phyloP scores from a whole-genome alignment of 2,113 vertebrate species.

The Limnothrissa miodon region DNA sequence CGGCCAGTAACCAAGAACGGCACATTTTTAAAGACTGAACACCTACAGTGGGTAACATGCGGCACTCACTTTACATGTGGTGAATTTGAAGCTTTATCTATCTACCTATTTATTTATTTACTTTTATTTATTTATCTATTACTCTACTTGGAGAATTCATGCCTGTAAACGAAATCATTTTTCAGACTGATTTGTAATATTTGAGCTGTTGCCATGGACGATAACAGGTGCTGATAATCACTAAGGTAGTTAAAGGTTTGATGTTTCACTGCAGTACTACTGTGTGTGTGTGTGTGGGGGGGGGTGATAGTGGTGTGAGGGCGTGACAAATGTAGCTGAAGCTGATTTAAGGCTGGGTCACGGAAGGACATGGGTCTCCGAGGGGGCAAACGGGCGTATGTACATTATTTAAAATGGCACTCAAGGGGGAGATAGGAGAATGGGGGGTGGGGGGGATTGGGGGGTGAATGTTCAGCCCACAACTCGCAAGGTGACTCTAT shows the following conservation, averaged over 20 bases:
- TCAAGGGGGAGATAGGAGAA: not conserved
- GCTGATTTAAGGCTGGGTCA: not conserved
- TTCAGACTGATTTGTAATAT: not conserved
- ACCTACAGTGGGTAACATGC: not conserved
- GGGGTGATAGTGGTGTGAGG: no score
- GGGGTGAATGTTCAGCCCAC: not conserved
- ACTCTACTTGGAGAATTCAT: not conserved
- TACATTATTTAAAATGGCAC: constrained; percentile 1
- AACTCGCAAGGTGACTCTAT: constrained; percentile 2
- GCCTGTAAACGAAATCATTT: not conserved
- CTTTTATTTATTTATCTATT: not conserved
- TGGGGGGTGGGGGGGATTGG: no score
- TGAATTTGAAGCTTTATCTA: not conserved
- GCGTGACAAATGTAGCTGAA: not conserved
- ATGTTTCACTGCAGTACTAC: not conserved
- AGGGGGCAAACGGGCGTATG: not conserved
- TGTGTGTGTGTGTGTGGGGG: not conserved
- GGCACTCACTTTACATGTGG: not conserved
- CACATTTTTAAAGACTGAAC: not conserved
- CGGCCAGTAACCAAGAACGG: not conserved
- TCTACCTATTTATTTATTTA: no score
- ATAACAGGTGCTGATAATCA: not conserved
- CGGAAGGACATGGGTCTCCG: constrained; percentile 8
- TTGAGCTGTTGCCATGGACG: not conserved
- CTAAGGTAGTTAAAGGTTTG: not conserved